A percentile compares a stretch with the other conserved stretches of the same genome.
These are phyloP conservation scores for Drosophila insularis DNA, from an alignment of 1,140 invertebrate species.

Conservation along the genomic window DNA sequence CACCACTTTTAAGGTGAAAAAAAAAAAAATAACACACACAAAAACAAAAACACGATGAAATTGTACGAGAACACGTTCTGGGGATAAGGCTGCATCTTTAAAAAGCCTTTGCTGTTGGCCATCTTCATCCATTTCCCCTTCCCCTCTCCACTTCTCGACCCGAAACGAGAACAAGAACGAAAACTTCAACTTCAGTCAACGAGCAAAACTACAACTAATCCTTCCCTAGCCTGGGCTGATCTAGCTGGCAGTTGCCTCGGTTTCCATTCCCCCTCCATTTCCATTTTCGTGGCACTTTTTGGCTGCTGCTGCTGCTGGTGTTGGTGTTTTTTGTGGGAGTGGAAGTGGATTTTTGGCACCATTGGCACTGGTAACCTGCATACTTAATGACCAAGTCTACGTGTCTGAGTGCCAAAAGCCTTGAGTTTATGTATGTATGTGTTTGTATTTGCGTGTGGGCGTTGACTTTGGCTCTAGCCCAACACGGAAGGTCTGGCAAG, in stretches of 20 bases:
- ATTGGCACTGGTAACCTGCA: constrained; percentile 81
- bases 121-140: not conserved
- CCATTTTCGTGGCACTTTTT: constrained; percentile 54
- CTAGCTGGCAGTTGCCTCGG: not conserved
- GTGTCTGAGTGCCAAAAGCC: constrained; percentile 73
- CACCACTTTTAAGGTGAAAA: constrained; percentile 42
- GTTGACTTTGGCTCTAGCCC: constrained; percentile 19
- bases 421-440: not conserved
- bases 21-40: not conserved
- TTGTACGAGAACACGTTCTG: constrained; percentile 55
- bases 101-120: constrained; percentile 41
- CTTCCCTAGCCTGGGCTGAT: constrained; percentile 14
- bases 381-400: constrained; percentile 77
- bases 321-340: not conserved
- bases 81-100: constrained; percentile 77
- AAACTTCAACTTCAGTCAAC: constrained; percentile 21
- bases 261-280: not conserved
- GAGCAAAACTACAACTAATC: constrained; percentile 72
- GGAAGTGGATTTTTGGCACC: constrained; percentile 76
- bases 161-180: not conserved
- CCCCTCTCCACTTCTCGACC: not conserved
- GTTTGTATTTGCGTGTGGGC: constrained; percentile 20
- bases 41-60: constrained; percentile 2
- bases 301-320: constrained; percentile 9
- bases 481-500: constrained; percentile 31